A percentile compares a stretch with the other conserved stretches of the same genome.
Conservation (phyloP, 2,888 invertebrate genomes). For the Thera britannica region DNA sequence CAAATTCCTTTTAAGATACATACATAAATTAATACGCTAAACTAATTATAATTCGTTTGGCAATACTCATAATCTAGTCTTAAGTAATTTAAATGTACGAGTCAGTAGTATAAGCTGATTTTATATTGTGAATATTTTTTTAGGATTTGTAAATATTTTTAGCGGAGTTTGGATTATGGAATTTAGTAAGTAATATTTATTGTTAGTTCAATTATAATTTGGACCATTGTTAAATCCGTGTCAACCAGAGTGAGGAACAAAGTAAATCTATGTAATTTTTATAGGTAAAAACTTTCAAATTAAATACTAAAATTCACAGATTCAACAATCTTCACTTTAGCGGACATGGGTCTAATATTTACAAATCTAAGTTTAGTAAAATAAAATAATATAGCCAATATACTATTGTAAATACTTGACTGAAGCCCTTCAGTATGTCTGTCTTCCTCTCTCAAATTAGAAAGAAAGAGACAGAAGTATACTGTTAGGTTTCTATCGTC, state of each 20-base stretch:
- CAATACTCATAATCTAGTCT: conserved; percentile 35
- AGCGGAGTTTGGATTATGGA: conserved; percentile 2
- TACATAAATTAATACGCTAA: conserved; percentile 18
- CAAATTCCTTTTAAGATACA: not conserved
- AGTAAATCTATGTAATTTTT: not conserved
- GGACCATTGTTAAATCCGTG: conserved; percentile 5
- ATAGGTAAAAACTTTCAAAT: too few relatives aligned
- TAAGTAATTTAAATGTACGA: conserved; percentile 20
- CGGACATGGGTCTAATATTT: not conserved
- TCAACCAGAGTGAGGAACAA: not conserved
- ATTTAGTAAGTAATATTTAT: conserved; percentile 24
- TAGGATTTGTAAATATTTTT: conserved; percentile 18
- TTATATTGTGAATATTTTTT: conserved; percentile 13
- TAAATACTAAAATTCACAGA: too few relatives aligned
- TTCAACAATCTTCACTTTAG: not conserved
- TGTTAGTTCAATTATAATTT: conserved; percentile 16
- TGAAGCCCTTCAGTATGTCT: not conserved
- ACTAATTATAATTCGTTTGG: conserved; percentile 36
- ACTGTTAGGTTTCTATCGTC: not conserved
- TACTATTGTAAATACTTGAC: not conserved
- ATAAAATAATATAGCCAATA: not conserved
- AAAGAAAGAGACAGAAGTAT: conserved; percentile 5
- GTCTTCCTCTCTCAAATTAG: not conserved
- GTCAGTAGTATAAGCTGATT: conserved; percentile 19
- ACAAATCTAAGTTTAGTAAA: not conserved